Percentiles rank a stretch among this genome's conserved stretches.
phyloP scores from a whole-genome alignment of 2,888 invertebrate species.

The Ophion slaviceki region DNA sequence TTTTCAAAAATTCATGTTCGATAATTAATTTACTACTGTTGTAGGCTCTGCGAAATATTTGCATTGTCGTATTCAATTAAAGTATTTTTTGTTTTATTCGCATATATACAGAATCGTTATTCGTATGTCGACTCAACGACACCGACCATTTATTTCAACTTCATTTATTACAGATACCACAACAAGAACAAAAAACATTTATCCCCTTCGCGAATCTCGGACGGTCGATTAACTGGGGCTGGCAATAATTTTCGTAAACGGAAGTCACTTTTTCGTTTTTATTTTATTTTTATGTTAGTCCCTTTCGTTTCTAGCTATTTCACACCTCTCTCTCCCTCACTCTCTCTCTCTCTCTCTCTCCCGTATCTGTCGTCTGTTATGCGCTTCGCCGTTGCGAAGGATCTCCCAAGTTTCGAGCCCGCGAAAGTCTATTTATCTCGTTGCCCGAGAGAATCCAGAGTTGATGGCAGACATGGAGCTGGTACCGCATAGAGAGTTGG shows the following conservation, averaged over 20 bases:
- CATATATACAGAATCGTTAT: too few relatives aligned
- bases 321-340: not conserved
- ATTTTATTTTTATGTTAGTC: not conserved
- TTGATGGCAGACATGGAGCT: conserved; percentile 40
- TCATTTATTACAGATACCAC: conserved; percentile 5
- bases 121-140: too few relatives aligned
- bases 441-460: conserved; percentile 48
- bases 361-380: conserved; percentile 12
- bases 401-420: conserved; percentile 51
- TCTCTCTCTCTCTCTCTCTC: conserved; percentile 4
- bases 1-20: too few relatives aligned
- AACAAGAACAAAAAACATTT: not conserved
- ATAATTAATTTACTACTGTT: too few relatives aligned
- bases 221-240: conserved; percentile 9
- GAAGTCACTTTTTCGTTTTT: not conserved
- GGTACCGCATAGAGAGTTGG: not conserved
- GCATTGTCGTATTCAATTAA: too few relatives aligned
- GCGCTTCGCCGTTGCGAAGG: conserved; percentile 3
- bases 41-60: too few relatives aligned
- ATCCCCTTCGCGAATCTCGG: too few relatives aligned
- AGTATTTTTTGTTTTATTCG: too few relatives aligned
- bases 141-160: not conserved
- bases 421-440: conserved; percentile 59
- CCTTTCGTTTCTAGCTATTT: not conserved
- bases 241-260: conserved; percentile 11